phyloP scores from a whole-genome alignment of 2,797 vertebrate species.

The Eospalax fontanierii region DNA sequence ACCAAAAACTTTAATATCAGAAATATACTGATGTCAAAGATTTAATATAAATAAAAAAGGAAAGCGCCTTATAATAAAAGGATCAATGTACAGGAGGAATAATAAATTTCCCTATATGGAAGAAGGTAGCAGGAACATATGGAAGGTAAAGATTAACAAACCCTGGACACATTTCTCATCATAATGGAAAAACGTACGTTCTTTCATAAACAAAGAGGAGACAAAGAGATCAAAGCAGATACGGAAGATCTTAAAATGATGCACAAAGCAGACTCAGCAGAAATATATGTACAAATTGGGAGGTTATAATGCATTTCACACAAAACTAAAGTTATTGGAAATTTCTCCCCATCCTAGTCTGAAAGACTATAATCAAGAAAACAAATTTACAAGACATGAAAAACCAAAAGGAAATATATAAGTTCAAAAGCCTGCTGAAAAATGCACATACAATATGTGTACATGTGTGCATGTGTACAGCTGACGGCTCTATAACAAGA shows the following conservation, averaged over 20 bases:
- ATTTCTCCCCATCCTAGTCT: background rate
- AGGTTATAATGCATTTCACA: background rate
- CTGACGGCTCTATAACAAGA: too few relatives aligned
- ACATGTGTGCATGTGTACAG: too few relatives aligned
- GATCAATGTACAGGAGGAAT: background rate
- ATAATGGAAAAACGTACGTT: background rate
- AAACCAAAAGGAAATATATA: too few relatives aligned
- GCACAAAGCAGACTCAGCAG: background rate
- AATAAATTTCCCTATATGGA: background rate
- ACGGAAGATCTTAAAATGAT: background rate
- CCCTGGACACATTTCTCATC: background rate
- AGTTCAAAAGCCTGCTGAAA: too few relatives aligned
- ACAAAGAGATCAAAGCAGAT: background rate
- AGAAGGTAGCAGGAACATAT: background rate
- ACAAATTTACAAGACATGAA: too few relatives aligned
- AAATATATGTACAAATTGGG: background rate
- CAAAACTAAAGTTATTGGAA: background rate
- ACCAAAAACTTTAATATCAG: background rate
- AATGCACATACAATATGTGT: too few relatives aligned
- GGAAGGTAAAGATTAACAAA: background rate
- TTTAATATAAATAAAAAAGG: conserved; percentile 23
- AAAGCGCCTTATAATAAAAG: background rate
- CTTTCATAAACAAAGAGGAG: background rate
- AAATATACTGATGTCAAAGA: background rate
- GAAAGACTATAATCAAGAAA: too few relatives aligned